A percentile compares a stretch with the other conserved stretches of the same genome.
phyloP scores from a whole-genome alignment of 1,140 invertebrate genomes.

The Teleogryllus occipitalis region DNA sequence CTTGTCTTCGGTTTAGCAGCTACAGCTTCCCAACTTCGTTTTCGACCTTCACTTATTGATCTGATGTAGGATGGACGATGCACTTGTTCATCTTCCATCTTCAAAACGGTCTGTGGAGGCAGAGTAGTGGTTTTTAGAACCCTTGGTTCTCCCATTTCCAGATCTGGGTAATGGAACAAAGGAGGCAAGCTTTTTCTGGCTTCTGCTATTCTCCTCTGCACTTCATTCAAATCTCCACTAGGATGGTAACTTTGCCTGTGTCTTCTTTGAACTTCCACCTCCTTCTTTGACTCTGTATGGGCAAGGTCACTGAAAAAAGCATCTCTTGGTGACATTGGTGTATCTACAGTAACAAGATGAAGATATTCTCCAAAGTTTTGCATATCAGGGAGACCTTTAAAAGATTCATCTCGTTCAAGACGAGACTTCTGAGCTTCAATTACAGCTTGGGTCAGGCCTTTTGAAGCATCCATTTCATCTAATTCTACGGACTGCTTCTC shows the following conservation, averaged over 20 bases:
- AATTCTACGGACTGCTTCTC: neutral
- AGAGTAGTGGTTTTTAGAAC: neutral
- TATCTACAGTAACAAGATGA: conserved; percentile 28
- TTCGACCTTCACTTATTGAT: neutral
- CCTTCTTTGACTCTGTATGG: conserved; percentile 22
- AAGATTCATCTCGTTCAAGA: neutral
- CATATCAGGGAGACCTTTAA: conserved; percentile 13
- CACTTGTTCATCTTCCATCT: neutral
- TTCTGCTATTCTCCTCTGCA: neutral
- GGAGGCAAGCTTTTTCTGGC: neutral
- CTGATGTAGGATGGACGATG: neutral
- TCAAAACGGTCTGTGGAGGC: neutral
- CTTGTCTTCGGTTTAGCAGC: neutral
- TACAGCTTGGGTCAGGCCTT: neutral
- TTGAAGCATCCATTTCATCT: neutral
- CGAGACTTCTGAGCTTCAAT: neutral
- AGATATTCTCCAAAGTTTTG: conserved; percentile 26
- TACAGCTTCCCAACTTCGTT: neutral
- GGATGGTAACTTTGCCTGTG: neutral
- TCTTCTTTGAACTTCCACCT: neutral
- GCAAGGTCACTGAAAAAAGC: conserved; percentile 38
- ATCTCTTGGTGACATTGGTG: conserved; percentile 31
- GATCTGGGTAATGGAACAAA: neutral
- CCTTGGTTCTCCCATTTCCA: neutral
- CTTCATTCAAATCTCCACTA: neutral